Base-by-base conservation (phyloP, 2,113 vertebrate genomes). In the Gobius niger region DNA sequence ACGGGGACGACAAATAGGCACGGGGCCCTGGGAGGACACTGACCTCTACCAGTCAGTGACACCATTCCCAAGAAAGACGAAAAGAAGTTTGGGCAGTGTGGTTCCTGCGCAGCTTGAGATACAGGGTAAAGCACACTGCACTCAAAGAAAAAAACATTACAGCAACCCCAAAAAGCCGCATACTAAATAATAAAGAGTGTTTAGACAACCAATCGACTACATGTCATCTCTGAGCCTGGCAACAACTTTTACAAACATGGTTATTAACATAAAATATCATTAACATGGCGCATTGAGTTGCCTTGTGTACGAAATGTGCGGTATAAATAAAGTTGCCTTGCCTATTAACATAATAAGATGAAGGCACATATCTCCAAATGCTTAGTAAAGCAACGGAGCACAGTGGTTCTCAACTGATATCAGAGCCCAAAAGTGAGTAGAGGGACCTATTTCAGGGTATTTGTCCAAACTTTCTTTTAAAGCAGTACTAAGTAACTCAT, bases 21-120 rank as follows among this genome's bases (percentile, higher is more conserved):
- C 75, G 73, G 60, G 82, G 76, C 78, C 86, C 75, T 86, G 85
- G 87, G 82, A 84, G 82, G 84, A 89, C 77, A 82, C 83, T 86
- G 87, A 88, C 84, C 83, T 89, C 76, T 51, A 86, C 82, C 67
- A 81, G 80, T 83, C 71, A 82, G 77, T 70, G 77, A 63, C 81
- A 83, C 78, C 8, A 57, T 77, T 70, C 57, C 72, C 59, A 67
- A 77, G 75, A 83, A 67, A 9, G 42, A 68, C 59, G 67, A 54
- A 57, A 68, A 66, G 80, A 40, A 40, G 14, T 57, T 57, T 44
- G 57, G 42, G 57, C 41, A 8, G 40, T n/a, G 13, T 1, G 24
- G 11, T 34, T 40, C 24, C 12, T 57, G 7, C 3, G 54, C 24
- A 14, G 15, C 24, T 40, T 57, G 44, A 9, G 44, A 46, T 46